Conservation (phyloP, 2,888 invertebrate genomes). For the Scaptomyza flava region DNA sequence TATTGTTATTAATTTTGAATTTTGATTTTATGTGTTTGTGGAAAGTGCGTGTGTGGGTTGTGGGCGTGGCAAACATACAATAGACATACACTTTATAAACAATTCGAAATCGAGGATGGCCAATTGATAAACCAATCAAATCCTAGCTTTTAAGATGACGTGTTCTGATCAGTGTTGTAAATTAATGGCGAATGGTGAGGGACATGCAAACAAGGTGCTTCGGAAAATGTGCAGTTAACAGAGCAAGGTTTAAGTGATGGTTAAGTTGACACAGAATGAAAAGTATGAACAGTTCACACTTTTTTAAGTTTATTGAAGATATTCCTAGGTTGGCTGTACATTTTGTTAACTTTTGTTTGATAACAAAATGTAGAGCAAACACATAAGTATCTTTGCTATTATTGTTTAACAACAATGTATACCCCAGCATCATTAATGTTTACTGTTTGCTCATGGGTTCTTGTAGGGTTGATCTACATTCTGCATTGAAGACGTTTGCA, state of each 20-base stretch:
- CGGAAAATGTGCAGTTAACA: constrained; percentile 40
- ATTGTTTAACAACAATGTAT: background rate
- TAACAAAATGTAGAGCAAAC: constrained; percentile 4
- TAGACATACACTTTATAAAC: constrained; percentile 45
- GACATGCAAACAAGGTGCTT: constrained; percentile 46
- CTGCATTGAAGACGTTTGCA: constrained; percentile 17
- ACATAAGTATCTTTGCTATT: background rate
- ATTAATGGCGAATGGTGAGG: constrained; percentile 21
- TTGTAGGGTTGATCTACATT: constrained; percentile 24
- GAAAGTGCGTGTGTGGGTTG: constrained; percentile 30
- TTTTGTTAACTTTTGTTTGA: background rate
- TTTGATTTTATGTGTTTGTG: constrained; percentile 35
- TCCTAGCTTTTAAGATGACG: constrained; percentile 12
- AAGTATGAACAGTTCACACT: background rate
- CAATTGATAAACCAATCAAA: constrained; percentile 66
- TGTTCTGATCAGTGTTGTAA: constrained; percentile 11
- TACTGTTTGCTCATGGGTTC: constrained; percentile 22
- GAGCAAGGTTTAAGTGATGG: constrained; percentile 18
- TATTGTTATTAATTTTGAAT: constrained; percentile 57
- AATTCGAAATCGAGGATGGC: constrained; percentile 44
- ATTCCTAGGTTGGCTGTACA: constrained; percentile 3
- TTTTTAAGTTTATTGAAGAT: constrained; percentile 5
- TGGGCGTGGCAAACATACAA: constrained; percentile 40
- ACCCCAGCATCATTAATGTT: constrained; percentile 4
- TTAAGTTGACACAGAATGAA: background rate